Conservation (phyloP, 1,140 invertebrate species). For the Pomacea maculata region DNA sequence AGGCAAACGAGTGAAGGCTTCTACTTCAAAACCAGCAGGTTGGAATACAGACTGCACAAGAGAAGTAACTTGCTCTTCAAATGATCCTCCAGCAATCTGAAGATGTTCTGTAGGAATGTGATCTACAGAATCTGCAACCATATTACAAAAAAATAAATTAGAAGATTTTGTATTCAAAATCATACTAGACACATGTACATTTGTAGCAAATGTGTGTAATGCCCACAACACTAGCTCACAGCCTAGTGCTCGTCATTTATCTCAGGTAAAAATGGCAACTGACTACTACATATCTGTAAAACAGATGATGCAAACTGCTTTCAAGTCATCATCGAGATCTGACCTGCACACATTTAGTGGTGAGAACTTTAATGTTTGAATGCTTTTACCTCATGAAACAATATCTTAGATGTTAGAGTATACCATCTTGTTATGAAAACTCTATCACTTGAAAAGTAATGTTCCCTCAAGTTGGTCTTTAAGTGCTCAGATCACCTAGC, state of each 20-base stretch:
- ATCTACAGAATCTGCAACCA: constrained; percentile 68
- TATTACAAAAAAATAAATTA: background rate
- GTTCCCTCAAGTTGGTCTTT: no score
- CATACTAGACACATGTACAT: background rate
- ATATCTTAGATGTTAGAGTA: no score
- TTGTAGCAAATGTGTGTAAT: no score
- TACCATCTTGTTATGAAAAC: no score
- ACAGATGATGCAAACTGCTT: background rate
- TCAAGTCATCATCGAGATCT: background rate
- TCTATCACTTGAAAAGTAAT: no score
- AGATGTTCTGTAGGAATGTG: constrained; percentile 80
- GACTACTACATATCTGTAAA: background rate
- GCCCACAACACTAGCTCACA: background rate
- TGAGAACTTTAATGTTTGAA: no score
- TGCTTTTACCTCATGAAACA: no score
- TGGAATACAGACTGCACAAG: constrained; percentile 76
- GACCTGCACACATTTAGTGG: background rate
- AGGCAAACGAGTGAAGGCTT: constrained; percentile 83
- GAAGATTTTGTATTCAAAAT: background rate
- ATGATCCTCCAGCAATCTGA: constrained; percentile 74
- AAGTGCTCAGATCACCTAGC: no score
- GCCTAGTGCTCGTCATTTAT: background rate
- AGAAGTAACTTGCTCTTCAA: constrained; percentile 82
- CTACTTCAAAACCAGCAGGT: constrained; percentile 78
- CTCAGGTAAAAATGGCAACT: background rate